Base-by-base conservation (phyloP, 2,888 invertebrate species). In the Trachelus stipa region DNA sequence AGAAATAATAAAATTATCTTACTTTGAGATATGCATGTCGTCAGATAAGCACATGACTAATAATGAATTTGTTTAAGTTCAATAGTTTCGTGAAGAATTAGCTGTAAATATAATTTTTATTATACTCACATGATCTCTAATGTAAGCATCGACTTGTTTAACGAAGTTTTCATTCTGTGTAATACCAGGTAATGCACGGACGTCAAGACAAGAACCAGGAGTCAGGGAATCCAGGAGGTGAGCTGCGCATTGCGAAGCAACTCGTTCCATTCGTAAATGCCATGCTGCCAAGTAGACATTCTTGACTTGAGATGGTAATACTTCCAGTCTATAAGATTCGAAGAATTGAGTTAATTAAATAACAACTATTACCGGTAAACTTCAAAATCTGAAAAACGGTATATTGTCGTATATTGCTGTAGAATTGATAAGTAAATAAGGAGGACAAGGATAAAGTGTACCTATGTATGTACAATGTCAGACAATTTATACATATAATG, bases 251-350 rank as follows among this genome's bases (percentile, higher is more conserved):
- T 95, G 94, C 81, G 93, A 93, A 77, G 95, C 94, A 81, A 96
- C 96, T 34, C 94, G 92, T 83, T 95, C 95, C 93, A 97, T 95
- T 90, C 96, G 95, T 87, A 97, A 93, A 80, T 94, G 94, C 89
- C 94, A 94, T 12, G 97, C 97, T n/a, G 96, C 95, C 87, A 94
- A 92, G 93, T 97, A 97, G 80, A 97, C 95, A 34, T 95, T 94
- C 87, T 95, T 95, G 79, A 97, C 95, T 90, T 94, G 92, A 79
- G 92, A 90, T 11, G 91, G 91, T 73, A 80, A 79, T 73, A 86
- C 82, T 77, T 86, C 83, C 76, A 87, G 79, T 78, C 85, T 87
- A 79, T 37, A 82, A 78, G 40, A 76, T 75, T 69, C 68, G 33
- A 75, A 40, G n/a, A 73, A 12, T 74, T 56, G 40, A 15, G 23